Evolutionary conservation across 2,113 vertebrate genomes (phyloP).

Genomic region (Forbesichthys papilliferus): DNA sequence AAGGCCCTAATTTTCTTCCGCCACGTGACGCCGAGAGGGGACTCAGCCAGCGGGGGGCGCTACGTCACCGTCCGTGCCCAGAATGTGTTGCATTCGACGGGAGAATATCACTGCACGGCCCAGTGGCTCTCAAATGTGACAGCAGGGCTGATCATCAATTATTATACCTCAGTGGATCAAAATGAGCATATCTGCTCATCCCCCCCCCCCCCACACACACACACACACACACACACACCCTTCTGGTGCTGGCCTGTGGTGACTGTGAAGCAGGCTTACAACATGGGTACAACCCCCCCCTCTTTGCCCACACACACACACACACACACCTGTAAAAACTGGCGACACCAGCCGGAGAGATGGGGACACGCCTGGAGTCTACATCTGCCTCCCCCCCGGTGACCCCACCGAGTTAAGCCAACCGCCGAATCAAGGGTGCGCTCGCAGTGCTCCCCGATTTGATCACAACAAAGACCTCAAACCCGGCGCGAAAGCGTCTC

Average conservation of each 20-base stretch:
- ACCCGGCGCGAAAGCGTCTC: slow-evolving; percentile 36
- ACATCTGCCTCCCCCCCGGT: slow-evolving; percentile 76
- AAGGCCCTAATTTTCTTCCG: slow-evolving; percentile 19
- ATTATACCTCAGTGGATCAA: slow-evolving; percentile 81
- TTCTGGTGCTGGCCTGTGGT: slow-evolving; percentile 49
- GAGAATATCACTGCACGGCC: slow-evolving; percentile 61
- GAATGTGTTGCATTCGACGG: slow-evolving; percentile 68
- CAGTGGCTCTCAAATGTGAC: slow-evolving; percentile 75
- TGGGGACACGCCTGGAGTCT: slow-evolving; percentile 76
- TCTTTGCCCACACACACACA: slow-evolving; percentile 33
- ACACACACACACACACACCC: slow-evolving; percentile 1
- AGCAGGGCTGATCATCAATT: slow-evolving; percentile 82
- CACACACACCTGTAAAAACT: slow-evolving; percentile 70
- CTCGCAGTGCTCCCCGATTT: slow-evolving; percentile 53
- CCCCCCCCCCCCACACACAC: slow-evolving; percentile 8
- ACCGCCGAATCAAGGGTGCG: slow-evolving; percentile 71
- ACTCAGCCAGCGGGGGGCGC: slow-evolving; percentile 39
- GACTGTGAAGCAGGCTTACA: slow-evolving; percentile 49
- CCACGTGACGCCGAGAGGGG: slow-evolving; percentile 45
- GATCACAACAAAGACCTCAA: slow-evolving; percentile 63
- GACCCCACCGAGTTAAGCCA: slow-evolving; percentile 70
- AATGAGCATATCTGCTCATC: slow-evolving; percentile 72
- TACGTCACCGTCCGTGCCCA: slow-evolving; percentile 54
- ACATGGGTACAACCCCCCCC: slow-evolving; percentile 15
- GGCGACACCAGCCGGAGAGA: slow-evolving; percentile 66